Evolutionary conservation across 2,797 vertebrate genomes (phyloP), one percentile per base, ranked within the genome.

Genomic region (Gallinago nigripennis): DNA sequence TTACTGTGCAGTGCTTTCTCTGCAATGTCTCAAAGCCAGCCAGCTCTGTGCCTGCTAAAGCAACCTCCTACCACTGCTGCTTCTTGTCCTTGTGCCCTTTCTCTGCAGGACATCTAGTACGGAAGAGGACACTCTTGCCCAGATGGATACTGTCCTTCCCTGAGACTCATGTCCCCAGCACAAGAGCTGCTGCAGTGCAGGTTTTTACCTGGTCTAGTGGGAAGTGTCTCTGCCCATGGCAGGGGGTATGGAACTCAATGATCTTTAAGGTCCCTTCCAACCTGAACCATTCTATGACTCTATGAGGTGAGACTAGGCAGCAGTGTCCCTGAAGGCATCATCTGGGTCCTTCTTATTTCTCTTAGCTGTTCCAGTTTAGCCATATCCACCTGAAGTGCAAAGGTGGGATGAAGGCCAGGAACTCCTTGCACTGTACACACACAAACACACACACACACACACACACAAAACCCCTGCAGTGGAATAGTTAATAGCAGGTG

Each of bases 81-180:
- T 45, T 46, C 12, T 56, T 75, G 11, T 79, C 61, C 57, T 56
- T 39, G 53, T 46, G 70, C 77, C 39, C 51, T 54, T 60, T 37
- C 48, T 88, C 73, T 79, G n/a, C 37, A 18, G 50, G 16, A 1
- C 39, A 16, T 48, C 51, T 48, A 48, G 11, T 19, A 10, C 23
- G 16, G 24, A 58, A n/a, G 63, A 45, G n/a, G 13, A 66, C 12
- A 2, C 45, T 21, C 27, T 51, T 41, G 37, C 13, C n/a, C 25
- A 41, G 30, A 5, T 31, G 68, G 11, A 20, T 45, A 11, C 27
- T 39, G 54, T 68, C 17, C 43, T 68, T 73, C 61, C 35, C 11
- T 11, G 33, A 57, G 61, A 24, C 24, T 46, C 1, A 0, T 1
- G 7, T 61, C n/a, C 15, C 18, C 21, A 63, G 41, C 24, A 17